A percentile compares a stretch with the other conserved stretches of the same genome.
phyloP scores from a whole-genome alignment of 2,797 vertebrate species.

The Toxotes lorentzi region DNA sequence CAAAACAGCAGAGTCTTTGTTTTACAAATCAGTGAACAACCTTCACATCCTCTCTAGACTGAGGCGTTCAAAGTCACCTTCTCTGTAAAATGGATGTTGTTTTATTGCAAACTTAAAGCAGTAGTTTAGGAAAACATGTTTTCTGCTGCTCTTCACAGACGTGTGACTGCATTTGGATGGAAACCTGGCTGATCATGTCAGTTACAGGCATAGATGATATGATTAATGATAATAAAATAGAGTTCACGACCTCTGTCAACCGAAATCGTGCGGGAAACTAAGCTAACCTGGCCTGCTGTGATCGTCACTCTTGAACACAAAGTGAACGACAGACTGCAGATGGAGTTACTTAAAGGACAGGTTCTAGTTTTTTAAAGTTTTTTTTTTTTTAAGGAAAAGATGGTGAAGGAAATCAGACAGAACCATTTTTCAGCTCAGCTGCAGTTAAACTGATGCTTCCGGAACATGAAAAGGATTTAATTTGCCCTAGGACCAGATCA shows the following conservation, averaged over 20 bases:
- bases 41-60: constrained; percentile 14
- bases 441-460: background rate
- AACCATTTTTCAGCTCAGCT: background rate
- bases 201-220: too few relatives aligned
- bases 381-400: too few relatives aligned
- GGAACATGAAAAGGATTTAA: background rate
- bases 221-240: too few relatives aligned
- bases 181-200: too few relatives aligned
- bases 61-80: constrained; percentile 14
- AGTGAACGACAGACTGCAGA: background rate
- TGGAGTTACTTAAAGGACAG: background rate
- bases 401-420: too few relatives aligned
- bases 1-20: constrained; percentile 20
- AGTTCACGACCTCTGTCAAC: too few relatives aligned
- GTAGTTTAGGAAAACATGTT: background rate
- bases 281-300: too few relatives aligned
- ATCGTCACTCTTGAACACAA: too few relatives aligned
- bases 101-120: background rate
- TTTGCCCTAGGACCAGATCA: background rate
- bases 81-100: background rate
- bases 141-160: background rate
- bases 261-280: too few relatives aligned
- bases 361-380: too few relatives aligned
- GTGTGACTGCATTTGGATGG: too few relatives aligned
- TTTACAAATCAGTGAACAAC: constrained; percentile 19